These are phyloP conservation scores for Galbula dea DNA, from an alignment of 2,113 vertebrate genomes.

Conservation along the genomic window DNA sequence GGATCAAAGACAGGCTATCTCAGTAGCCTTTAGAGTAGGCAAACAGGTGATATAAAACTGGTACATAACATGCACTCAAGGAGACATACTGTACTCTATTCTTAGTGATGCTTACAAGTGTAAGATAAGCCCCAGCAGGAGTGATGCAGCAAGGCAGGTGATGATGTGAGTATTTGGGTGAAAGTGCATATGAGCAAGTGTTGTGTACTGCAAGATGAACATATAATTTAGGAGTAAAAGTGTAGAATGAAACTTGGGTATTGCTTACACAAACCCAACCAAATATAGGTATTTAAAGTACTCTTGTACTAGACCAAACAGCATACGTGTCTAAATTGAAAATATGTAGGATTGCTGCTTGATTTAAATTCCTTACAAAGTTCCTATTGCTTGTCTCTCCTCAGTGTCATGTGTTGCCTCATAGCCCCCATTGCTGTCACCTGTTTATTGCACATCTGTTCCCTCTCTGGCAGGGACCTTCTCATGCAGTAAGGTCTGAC, in stretches of 20 bases:
- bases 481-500: neutral
- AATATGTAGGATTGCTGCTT: neutral
- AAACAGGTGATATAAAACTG: conserved; percentile 7
- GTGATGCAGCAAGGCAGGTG: conserved; percentile 38
- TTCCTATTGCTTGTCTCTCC: rapidly evolving
- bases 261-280: neutral
- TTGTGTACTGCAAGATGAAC: neutral
- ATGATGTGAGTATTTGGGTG: conserved; percentile 22
- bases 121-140: neutral
- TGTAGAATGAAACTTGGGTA: neutral
- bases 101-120: conserved; percentile 11
- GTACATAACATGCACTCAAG: neutral
- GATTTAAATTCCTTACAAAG: neutral
- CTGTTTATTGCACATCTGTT: neutral
- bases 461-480: neutral
- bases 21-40: neutral
- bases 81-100: conserved; percentile 8
- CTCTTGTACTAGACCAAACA: neutral
- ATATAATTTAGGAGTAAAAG: neutral
- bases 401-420: rapidly evolving
- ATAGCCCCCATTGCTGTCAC: neutral
- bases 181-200: conserved; percentile 24
- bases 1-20: conserved; percentile 24
- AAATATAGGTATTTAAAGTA: conserved; percentile 7
- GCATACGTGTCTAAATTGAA: neutral